A percentile compares a stretch with the other conserved stretches of the same genome.
Evolutionary conservation across 64 coral and sea anemone genomes (phyloP).

Genomic region (Cladopsammia gracilis): DNA sequence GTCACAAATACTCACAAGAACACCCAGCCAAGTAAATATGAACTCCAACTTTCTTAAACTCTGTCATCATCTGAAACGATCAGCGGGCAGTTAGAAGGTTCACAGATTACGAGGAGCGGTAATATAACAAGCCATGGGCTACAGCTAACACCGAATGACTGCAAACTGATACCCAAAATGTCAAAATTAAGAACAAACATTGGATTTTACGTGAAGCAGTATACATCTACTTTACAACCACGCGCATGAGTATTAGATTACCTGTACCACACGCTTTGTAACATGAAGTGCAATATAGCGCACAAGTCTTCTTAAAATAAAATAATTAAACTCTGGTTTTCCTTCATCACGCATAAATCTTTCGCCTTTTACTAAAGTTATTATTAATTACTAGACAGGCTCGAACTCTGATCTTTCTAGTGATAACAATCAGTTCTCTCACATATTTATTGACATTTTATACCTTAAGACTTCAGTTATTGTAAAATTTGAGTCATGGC

Average conservation of each 20-base stretch:
- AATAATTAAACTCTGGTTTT: neutral
- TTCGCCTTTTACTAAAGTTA: conserved; percentile 89
- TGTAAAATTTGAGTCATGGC: no score
- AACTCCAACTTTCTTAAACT: conserved; percentile 44
- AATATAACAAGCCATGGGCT: neutral
- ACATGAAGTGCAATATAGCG: neutral
- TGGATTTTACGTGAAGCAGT: no score
- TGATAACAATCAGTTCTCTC: no score
- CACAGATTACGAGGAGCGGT: neutral
- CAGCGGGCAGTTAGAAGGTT: neutral
- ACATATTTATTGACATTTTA: no score
- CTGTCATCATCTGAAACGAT: conserved; percentile 19
- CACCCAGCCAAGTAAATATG: conserved; percentile 40
- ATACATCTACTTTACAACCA: neutral
- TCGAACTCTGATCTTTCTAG: no score
- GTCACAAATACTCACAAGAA: conserved; percentile 44
- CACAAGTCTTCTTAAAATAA: neutral
- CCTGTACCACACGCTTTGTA: neutral
- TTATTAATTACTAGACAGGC: no score
- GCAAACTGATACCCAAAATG: no score
- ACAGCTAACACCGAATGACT: no score
- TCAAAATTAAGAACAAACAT: no score
- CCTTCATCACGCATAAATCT: conserved; percentile 73
- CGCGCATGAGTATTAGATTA: neutral
- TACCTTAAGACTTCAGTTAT: no score